Evolutionary conservation across 1,140 invertebrate species (phyloP).

Genomic region (Maniola jurtina): DNA sequence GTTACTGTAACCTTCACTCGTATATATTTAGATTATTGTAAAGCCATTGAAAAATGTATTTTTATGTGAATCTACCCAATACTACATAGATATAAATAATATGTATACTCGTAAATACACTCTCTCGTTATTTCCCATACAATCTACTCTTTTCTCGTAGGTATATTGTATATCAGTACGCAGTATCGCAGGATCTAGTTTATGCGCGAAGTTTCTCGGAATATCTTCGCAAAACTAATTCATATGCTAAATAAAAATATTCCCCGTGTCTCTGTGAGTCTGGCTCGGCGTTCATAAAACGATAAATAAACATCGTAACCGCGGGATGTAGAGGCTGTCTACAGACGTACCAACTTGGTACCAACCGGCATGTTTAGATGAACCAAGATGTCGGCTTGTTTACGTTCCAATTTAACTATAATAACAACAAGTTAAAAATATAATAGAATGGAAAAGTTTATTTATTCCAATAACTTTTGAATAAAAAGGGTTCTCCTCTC

Average conservation of each 20-base stretch:
- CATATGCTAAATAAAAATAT: conserved; percentile 28
- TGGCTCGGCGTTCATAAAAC: conserved; percentile 20
- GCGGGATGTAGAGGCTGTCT: conserved; percentile 8
- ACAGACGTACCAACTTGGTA: background rate
- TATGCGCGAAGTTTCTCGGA: conserved; percentile 11
- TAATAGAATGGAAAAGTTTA: too few relatives aligned
- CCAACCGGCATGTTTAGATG: too few relatives aligned
- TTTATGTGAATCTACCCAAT: too few relatives aligned
- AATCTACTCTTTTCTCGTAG: background rate
- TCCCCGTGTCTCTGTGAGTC: conserved; percentile 7
- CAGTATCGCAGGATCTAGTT: conserved; percentile 6
- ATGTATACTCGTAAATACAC: background rate
- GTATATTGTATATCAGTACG: background rate
- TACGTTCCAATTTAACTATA: too few relatives aligned
- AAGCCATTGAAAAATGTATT: too few relatives aligned
- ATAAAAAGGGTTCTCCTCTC: too few relatives aligned
- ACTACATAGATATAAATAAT: background rate
- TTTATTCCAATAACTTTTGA: too few relatives aligned
- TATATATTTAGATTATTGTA: too few relatives aligned
- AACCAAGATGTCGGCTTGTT: too few relatives aligned
- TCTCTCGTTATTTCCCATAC: background rate
- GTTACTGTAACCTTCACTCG: too few relatives aligned
- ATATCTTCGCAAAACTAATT: conserved; percentile 21
- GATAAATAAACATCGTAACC: conserved; percentile 23
- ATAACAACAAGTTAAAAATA: too few relatives aligned